Evolutionary conservation across 2,797 vertebrate species (phyloP), one percentile per base, ranked within the genome.

Genomic region (Dallia pectoralis): DNA sequence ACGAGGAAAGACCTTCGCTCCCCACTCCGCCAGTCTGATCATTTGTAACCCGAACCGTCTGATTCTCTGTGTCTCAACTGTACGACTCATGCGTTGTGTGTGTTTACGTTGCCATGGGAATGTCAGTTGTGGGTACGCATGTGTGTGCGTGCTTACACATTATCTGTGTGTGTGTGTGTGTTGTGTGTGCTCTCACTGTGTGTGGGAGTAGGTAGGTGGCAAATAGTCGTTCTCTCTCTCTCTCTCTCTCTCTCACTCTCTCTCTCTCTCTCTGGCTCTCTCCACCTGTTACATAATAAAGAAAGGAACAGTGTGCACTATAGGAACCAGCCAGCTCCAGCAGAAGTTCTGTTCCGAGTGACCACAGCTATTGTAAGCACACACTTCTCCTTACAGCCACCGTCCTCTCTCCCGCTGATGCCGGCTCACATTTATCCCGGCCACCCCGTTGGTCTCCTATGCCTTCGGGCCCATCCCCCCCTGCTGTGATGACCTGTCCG

Each of bases 201-300:
- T 56, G 66, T 66, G 74, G 76, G 79, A 7, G 84, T 84, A 59
- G 53, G 25, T 59, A 59, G 22, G 83, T 74, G 86, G 66, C 67
- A 67, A 71, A 61, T 47, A 72, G 36, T 48, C n/a, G 36, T 79
- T 74, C 62, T 67, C 51, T 77, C 67, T 76, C n/a, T 56, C 15
- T 56, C 53, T 56, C 53, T 25, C 9, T 44, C 62, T 64, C 62
- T 32, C 9, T 30, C 61, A 29, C 59, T 33, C 69, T 67, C 85
- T 86, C 79, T 44, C 62, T 64, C 62, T 32, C 9, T 30, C 61
- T 62, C 59, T 33, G 70, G 65, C 85, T 86, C 79, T 89, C 86
- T 90, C 88, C 88, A 89, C 88, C 85, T 91, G 89, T 93, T 93
- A 91, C 86, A 87, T 92, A 93, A 91, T 81, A 70, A 77, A 83